phyloP scores from a whole-genome alignment of 2,113 vertebrate species.

The Sinocyclocheilus anshuiensis region DNA sequence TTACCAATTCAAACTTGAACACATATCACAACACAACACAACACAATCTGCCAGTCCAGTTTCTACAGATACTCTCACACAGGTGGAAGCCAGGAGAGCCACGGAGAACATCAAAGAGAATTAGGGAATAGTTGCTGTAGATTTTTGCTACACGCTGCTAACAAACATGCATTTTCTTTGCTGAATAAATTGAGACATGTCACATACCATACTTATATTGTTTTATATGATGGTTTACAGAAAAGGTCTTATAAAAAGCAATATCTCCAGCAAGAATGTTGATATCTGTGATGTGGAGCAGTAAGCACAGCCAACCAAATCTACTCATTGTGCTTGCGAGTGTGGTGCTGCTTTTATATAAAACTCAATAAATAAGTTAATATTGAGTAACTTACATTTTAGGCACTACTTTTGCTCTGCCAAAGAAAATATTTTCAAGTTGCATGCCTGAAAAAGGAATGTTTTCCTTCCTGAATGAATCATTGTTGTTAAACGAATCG shows the following conservation, averaged over 20 bases:
- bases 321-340: neutral
- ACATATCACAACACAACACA: neutral
- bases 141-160: neutral
- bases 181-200: neutral
- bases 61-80: neutral
- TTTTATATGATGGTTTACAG: neutral
- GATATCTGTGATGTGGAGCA: too few relatives aligned
- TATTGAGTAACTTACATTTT: neutral
- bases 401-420: neutral
- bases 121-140: neutral
- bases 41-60: constrained; percentile 60
- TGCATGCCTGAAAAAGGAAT: too few relatives aligned
- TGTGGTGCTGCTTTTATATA: neutral
- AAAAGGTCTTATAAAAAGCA: neutral
- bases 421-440: neutral
- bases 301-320: too few relatives aligned
- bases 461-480: neutral
- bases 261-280: too few relatives aligned
- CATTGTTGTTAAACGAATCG: neutral
- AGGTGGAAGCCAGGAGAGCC: constrained; percentile 43
- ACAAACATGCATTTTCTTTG: neutral
- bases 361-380: neutral
- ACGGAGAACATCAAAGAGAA: neutral
- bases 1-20: constrained; percentile 59
- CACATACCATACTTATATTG: neutral